A percentile compares a stretch with the other conserved stretches of the same genome.
phyloP scores from a whole-genome alignment of 2,797 vertebrate genomes.

The Protonibea diacanthus region DNA sequence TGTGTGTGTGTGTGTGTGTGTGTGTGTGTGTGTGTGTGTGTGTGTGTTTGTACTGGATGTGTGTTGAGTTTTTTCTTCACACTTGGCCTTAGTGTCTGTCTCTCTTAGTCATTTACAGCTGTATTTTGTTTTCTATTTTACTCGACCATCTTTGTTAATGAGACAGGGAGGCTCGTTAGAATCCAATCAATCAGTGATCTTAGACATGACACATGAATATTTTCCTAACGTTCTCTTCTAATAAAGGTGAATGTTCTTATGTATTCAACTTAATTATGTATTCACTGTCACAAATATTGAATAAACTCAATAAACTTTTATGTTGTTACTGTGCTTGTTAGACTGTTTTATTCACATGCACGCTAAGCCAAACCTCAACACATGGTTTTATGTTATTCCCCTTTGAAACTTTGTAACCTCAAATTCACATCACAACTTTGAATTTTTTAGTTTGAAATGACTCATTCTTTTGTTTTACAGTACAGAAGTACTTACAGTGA shows the following conservation, averaged over 20 bases:
- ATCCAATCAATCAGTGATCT: constrained; percentile 48
- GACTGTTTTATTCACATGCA: constrained; percentile 8
- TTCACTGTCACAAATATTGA: constrained; percentile 62
- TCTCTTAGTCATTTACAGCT: constrained; percentile 38
- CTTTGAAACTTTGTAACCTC: no score
- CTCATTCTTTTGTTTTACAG: no score
- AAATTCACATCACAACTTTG: no score
- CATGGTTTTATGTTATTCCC: no score
- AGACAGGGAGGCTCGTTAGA: constrained; percentile 55
- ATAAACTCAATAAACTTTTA: constrained; percentile 70
- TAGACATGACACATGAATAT: constrained; percentile 39
- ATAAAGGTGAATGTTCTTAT: constrained; percentile 47
- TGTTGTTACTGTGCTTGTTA: constrained; percentile 37
- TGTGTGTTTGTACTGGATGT: constrained; percentile 17
- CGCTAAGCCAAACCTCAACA: no score
- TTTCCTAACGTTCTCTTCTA: constrained; percentile 68
- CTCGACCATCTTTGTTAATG: constrained; percentile 58
- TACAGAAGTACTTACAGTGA: no score
- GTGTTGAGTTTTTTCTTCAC: constrained; percentile 26
- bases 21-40: constrained; percentile 16
- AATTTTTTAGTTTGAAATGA: no score
- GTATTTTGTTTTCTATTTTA: constrained; percentile 43
- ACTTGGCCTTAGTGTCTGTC: constrained; percentile 51
- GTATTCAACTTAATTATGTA: constrained; percentile 63
- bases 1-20: constrained; percentile 22